Base-by-base conservation (phyloP, 2,797 vertebrate species). In the Cuniculus paca region DNA sequence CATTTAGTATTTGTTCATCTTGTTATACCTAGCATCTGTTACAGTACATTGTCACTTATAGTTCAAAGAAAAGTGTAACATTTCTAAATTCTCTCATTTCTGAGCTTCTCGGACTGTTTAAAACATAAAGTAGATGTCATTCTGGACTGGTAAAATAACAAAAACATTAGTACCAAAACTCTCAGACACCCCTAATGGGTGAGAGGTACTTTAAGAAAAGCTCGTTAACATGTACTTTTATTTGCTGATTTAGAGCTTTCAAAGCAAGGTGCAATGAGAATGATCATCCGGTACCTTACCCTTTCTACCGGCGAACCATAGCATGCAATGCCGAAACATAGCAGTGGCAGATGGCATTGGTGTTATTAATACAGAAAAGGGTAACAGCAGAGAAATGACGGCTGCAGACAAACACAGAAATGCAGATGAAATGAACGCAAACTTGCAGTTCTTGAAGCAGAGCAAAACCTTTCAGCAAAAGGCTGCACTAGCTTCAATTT, bases 271-370 rank as follows among this genome's bases (percentile, higher is more conserved):
- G 93, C 96, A 98, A 98, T 91, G 98, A 98, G 96, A 98, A 98
- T 93, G n/a, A 98, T 82, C 61, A 95, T 86, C 98, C 48, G 98
- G 98, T 97, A 98, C 98, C 99, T 99, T 99, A 99, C 99, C 99
- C 99, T 99, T 99, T 99, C 99, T 99, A 99, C 99, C 99, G 99
- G 99, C 99, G 99, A 99, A 99, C 99, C 99, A 99, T 99, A 99
- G 99, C 99, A 99, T 99, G 99, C 99, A 99, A 99, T 99, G 99
- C 99, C 99, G 99, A 98, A 99, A 99, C 99, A 99, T 99, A 99
- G 99, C 99, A 99, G 99, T 99, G 98, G 99, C 99, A 99, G 99
- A 99, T 99, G 99, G 99, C 99, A 99, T 99, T 99, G 99, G 99
- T 99, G 98, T 98, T 98, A 98, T 98, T 96, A 98, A 98, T 98